Percentiles rank a stretch among this genome's conserved stretches.
These are phyloP conservation scores for Temnothorax ravouxi DNA, from an alignment of 2,888 invertebrate genomes.

Conservation along the genomic window DNA sequence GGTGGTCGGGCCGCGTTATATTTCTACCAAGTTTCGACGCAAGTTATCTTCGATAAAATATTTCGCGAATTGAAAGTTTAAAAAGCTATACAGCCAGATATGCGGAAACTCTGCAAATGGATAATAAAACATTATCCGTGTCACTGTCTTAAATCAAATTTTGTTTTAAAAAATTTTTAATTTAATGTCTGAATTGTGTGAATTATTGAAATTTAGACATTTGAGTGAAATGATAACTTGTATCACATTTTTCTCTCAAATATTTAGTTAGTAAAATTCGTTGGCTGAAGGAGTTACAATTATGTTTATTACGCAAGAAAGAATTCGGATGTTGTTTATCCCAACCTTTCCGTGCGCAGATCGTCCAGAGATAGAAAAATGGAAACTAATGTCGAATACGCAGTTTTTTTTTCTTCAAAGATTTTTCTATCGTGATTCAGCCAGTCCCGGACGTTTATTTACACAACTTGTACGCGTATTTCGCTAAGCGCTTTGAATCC, in stretches of 20 bases:
- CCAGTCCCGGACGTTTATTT: conserved; percentile 18
- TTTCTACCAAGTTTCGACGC: neutral
- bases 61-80: neutral
- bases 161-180: neutral
- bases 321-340: neutral
- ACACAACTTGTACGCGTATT: conserved; percentile 20
- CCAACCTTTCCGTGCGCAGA: neutral
- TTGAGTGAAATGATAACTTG: neutral
- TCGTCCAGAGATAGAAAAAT: neutral
- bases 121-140: neutral
- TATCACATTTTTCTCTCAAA: neutral
- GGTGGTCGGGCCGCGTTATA: neutral
- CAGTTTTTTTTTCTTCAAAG: neutral
- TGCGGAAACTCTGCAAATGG: neutral
- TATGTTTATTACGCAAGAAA: neutral
- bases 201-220: conserved; percentile 22
- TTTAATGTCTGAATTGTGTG: neutral
- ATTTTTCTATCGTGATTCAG: conserved; percentile 19
- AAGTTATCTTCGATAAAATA: neutral
- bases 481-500: conserved; percentile 11
- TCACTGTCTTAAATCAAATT: neutral
- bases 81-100: neutral
- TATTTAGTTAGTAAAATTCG: neutral
- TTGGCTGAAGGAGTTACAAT: neutral
- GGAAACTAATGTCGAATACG: neutral